phyloP scores from a whole-genome alignment of 1,140 invertebrate genomes.

The Cepaea nemoralis region DNA sequence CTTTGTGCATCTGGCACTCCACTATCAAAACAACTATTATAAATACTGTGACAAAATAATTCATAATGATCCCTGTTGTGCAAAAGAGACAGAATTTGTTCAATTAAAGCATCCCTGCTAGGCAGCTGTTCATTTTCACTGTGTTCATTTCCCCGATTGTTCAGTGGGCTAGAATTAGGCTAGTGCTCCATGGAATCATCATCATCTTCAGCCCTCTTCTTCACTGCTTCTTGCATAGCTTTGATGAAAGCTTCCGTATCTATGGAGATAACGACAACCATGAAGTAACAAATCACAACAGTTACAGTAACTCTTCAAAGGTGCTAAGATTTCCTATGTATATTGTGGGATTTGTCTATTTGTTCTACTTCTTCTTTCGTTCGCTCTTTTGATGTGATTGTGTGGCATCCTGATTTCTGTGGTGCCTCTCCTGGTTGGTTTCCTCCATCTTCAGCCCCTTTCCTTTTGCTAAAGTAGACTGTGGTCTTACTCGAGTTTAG shows the following conservation, averaged over 20 bases:
- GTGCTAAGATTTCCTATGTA: no score
- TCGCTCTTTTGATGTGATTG: no score
- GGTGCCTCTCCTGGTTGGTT: no score
- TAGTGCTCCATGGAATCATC: conserved; percentile 53
- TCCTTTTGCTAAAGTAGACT: no score
- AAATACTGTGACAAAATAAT: background rate
- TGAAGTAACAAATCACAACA: no score
- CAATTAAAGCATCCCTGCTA: background rate
- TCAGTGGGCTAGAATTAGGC: conserved; percentile 25
- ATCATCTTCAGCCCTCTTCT: conserved; percentile 63
- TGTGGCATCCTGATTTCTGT: no score
- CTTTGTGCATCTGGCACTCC: background rate
- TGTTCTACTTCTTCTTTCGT: no score
- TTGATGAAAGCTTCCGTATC: conserved; percentile 93
- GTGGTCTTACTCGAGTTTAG: no score
- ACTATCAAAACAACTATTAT: background rate
- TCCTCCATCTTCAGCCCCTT: no score
- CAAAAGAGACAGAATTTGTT: background rate
- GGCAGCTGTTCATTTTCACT: background rate
- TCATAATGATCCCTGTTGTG: background rate
- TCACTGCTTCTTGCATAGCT: conserved; percentile 80
- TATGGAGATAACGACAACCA: no score
- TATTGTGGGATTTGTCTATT: no score
- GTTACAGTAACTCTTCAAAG: no score
- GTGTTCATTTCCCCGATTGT: conserved; percentile 15